phyloP scores from a whole-genome alignment of 2,113 vertebrate species.

The Acrocephalus arundinaceus region DNA sequence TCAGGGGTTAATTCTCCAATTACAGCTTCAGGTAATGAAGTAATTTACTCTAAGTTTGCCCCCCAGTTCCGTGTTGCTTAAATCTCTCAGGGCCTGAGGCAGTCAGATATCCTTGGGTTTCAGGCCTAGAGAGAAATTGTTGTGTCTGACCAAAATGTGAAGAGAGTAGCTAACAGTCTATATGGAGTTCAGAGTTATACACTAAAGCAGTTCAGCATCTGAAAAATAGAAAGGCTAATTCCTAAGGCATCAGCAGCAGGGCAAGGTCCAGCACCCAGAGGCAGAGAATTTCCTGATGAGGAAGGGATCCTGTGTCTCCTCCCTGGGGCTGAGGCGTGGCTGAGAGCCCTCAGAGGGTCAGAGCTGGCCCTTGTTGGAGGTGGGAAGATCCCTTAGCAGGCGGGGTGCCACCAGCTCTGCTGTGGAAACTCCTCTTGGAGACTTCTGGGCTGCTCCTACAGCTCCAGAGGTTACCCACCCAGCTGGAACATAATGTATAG shows the following conservation, averaged over 20 bases:
- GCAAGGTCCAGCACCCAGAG: neutral
- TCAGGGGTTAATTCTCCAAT: neutral
- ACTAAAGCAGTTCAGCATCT: neutral
- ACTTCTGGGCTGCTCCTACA: neutral
- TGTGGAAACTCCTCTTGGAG: neutral
- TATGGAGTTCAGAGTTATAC: neutral
- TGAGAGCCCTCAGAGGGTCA: neutral
- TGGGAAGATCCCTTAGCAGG: neutral
- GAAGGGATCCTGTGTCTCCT: neutral
- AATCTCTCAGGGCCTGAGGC: neutral
- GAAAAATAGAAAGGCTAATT: neutral
- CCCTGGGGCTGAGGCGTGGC: neutral
- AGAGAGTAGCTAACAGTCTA: accelerated
- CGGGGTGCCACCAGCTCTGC: neutral
- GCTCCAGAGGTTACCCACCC: neutral
- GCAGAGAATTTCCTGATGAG: neutral
- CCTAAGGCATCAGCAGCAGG: too few species aligned
- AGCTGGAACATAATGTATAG: neutral
- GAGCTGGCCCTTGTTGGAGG: neutral
- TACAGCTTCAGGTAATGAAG: neutral
- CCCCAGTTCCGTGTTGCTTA: neutral
- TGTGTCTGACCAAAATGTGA: neutral
- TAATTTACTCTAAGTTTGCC: accelerated
- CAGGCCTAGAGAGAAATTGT: neutral
- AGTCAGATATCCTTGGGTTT: neutral